These are phyloP conservation scores for Neodiprion lecontei DNA, from an alignment of 1,140 invertebrate genomes.

Conservation along the genomic window DNA sequence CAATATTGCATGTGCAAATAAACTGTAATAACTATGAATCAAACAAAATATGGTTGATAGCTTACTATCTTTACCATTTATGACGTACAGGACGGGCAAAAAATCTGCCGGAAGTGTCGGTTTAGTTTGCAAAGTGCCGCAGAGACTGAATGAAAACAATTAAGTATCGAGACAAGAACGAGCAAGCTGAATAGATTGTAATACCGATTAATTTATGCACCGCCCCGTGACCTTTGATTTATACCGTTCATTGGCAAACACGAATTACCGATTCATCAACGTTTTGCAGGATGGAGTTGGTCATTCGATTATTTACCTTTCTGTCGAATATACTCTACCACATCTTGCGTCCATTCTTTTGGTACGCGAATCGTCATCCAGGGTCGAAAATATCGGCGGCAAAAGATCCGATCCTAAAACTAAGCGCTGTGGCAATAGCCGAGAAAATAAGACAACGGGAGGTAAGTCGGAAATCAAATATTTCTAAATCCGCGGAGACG, in stretches of 20 bases:
- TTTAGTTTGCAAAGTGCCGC: no score
- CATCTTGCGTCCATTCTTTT: slow-evolving; percentile 34
- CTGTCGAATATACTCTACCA: slow-evolving; percentile 19
- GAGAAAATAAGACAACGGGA: slow-evolving; percentile 58
- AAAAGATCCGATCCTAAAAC: slow-evolving; percentile 41
- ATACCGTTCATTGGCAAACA: neutral
- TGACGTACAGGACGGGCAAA: no score
- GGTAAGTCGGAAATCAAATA: slow-evolving; percentile 36
- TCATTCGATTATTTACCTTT: slow-evolving; percentile 24
- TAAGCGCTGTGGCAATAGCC: slow-evolving; percentile 50
- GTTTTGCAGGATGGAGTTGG: slow-evolving; percentile 30
- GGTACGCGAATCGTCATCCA: slow-evolving; percentile 33
- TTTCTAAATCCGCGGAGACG: neutral
- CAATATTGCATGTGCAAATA: no score
- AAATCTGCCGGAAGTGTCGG: no score
- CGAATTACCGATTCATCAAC: neutral
- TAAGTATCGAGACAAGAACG: no score
- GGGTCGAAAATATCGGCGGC: slow-evolving; percentile 40
- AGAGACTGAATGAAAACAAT: no score
- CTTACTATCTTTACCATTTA: no score
- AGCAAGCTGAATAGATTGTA: neutral
- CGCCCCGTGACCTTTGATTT: neutral
- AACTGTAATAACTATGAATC: no score
- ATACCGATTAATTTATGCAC: slow-evolving; percentile 6
- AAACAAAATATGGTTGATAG: no score